Evolutionary conservation across 37 sponge, comb jelly and placozoan species (phyloP).

Genomic region (Ianthella basta): DNA sequence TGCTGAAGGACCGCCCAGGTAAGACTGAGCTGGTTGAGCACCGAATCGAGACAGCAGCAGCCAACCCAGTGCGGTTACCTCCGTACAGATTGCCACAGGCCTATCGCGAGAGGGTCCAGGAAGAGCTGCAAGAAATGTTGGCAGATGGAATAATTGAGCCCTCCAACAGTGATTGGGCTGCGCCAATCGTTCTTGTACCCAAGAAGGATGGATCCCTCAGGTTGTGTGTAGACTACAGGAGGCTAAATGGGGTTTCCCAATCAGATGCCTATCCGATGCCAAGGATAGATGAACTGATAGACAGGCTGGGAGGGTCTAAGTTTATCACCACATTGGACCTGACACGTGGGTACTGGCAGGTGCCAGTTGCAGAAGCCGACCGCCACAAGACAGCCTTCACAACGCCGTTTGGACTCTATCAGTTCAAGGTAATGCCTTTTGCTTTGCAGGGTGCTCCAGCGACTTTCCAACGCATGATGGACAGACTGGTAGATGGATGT

Average conservation of each 20-base stretch:
- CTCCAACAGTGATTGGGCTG: constrained; percentile 17
- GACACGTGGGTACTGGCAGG: constrained; percentile 7
- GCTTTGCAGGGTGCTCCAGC: not conserved
- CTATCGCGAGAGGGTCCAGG: constrained; percentile 12
- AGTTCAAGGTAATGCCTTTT: constrained; percentile 27
- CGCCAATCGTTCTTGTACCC: constrained; percentile 19
- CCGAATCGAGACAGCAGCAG: constrained; percentile 5
- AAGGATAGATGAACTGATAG: not conserved
- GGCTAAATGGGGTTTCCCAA: not conserved
- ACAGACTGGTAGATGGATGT: not conserved
- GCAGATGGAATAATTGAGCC: constrained; percentile 8
- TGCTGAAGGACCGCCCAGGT: not conserved
- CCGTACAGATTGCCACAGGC: constrained; percentile 23
- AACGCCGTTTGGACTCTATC: constrained; percentile 13
- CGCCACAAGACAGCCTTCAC: not conserved
- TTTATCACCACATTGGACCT: constrained; percentile 34
- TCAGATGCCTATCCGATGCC: constrained; percentile 29
- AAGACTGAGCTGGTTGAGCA: constrained; percentile 12
- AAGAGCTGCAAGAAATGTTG: constrained; percentile 17
- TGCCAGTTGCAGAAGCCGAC: not conserved
- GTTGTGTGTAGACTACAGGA: constrained; percentile 12
- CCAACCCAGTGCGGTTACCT: not conserved
- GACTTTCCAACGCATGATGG: constrained; percentile 5
- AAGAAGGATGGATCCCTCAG: constrained; percentile 24
- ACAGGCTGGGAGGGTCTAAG: not conserved